These are phyloP conservation scores for Pterocles burchelli DNA, from an alignment of 2,113 vertebrate species.

Conservation along the genomic window DNA sequence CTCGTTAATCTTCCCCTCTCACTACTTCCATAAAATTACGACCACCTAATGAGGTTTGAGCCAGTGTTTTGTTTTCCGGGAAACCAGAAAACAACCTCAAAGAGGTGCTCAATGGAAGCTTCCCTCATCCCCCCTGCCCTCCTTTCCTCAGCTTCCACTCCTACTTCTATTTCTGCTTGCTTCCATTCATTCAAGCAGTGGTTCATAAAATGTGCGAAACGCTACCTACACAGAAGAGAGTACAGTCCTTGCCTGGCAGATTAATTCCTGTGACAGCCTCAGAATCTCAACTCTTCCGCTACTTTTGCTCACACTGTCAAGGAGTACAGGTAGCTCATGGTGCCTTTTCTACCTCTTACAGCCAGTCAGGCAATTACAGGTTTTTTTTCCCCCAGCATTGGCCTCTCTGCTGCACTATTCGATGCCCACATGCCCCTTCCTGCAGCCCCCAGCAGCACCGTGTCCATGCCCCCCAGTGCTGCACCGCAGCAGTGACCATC, in stretches of 20 bases:
- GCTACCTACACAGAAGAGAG: background rate
- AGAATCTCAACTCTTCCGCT: background rate
- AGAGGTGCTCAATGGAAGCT: background rate
- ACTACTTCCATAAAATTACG: background rate
- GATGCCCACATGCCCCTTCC: rapidly evolving
- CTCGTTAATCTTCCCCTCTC: background rate
- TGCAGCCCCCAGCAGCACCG: background rate
- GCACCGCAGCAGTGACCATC: rapidly evolving
- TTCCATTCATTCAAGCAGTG: background rate
- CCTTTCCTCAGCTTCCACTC: background rate
- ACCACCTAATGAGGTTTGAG: background rate
- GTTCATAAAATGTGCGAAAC: background rate
- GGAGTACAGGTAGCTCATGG: background rate
- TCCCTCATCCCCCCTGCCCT: background rate
- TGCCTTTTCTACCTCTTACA: background rate
- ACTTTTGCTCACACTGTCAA: background rate
- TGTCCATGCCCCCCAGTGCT: no score
- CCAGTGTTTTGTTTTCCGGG: background rate
- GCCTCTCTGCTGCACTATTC: background rate
- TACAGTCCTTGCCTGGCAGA: background rate
- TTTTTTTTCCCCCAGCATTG: rapidly evolving
- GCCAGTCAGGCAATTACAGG: background rate
- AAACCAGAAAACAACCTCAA: background rate
- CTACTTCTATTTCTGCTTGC: background rate
- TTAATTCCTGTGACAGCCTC: background rate